Conservation (phyloP, 2,797 vertebrate genomes). For the Tolypeutes matacus region DNA sequence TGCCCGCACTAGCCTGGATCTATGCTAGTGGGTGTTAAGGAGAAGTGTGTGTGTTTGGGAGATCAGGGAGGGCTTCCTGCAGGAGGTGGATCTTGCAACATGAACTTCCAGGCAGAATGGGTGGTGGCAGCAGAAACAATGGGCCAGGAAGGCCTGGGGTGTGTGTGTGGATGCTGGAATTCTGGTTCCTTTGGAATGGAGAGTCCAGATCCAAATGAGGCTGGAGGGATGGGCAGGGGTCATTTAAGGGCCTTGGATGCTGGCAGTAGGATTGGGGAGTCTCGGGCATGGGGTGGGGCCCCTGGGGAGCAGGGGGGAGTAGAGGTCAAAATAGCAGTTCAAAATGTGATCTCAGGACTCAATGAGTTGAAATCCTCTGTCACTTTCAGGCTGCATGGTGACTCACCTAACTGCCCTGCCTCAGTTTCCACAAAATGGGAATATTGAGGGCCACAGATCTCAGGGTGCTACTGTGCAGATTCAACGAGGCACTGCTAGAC, state of each 20-base stretch:
- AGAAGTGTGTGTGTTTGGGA: neutral
- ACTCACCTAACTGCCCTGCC: neutral
- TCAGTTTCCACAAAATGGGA: conserved; percentile 17
- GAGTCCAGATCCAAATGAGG: neutral
- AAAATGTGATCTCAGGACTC: neutral
- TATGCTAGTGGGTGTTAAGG: neutral
- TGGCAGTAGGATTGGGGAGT: neutral
- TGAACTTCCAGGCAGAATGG: neutral
- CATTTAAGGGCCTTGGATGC: neutral
- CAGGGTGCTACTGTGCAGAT: neutral
- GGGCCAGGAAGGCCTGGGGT: neutral
- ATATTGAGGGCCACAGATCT: accelerated
- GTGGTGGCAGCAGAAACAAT: neutral
- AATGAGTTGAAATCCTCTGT: neutral
- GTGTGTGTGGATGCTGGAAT: neutral
- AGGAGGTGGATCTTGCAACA: neutral
- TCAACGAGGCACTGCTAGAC: neutral
- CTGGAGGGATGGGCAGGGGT: neutral
- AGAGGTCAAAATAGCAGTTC: neutral
- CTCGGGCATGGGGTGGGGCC: neutral
- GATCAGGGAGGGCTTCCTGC: neutral
- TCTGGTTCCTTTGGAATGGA: neutral
- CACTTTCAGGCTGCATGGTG: neutral
- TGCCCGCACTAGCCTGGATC: neutral
- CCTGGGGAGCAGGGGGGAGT: neutral